Conservation (phyloP, 2,888 invertebrate species). For the Periphyllus acericola region DNA sequence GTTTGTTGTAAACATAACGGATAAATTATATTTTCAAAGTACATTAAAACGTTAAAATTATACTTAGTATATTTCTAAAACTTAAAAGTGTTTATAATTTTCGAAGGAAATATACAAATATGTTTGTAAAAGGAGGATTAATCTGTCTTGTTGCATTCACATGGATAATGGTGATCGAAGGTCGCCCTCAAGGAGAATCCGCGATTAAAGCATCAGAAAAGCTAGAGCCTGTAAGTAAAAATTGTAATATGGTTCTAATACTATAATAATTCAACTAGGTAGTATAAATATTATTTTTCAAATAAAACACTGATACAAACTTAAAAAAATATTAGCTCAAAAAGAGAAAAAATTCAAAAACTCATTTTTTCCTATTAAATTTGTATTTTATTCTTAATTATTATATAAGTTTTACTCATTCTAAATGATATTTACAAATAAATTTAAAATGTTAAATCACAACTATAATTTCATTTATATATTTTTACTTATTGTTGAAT, state of each 20-base stretch:
- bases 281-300: neutral
- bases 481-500: too few species aligned
- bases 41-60: neutral
- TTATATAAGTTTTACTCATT: too few species aligned
- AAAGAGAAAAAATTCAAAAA: neutral
- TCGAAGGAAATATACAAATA: neutral
- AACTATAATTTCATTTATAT: too few species aligned
- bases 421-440: too few species aligned
- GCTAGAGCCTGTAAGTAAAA: conserved; percentile 45
- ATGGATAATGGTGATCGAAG: conserved; percentile 10
- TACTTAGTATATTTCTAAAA: neutral
- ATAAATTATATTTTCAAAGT: neutral
- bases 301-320: neutral
- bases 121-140: conserved; percentile 28
- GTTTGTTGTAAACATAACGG: conserved; percentile 7
- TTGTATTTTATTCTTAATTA: neutral
- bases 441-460: too few species aligned
- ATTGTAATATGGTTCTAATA: neutral
- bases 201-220: conserved; percentile 41
- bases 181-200: conserved; percentile 39
- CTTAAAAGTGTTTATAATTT: neutral
- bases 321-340: neutral
- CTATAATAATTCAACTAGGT: neutral
- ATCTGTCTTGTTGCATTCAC: conserved; percentile 31
- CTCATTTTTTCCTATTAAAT: neutral